Evolutionary conservation across 1,140 invertebrate genomes (phyloP), one percentile per base, ranked within the genome.

Genomic region (Drosophila kanapiae): DNA sequence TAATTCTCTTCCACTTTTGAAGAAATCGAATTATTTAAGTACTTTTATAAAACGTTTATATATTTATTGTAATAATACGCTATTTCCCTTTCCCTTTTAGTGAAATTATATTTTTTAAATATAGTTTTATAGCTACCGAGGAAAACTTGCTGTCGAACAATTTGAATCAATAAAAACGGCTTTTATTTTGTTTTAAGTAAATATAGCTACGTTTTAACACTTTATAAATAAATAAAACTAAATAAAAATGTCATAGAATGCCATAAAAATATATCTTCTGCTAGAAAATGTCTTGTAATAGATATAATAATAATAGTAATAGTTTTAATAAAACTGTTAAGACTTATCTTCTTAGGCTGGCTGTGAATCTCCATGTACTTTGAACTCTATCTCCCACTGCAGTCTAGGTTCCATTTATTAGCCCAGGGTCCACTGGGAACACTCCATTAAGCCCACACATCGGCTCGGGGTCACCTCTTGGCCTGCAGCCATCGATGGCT

Each of bases 401-500:
- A 29, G 37, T 71, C 38, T 27, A 68, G 69, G 38, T 43, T 49
- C 74, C 61, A 76, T 76, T 76, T 76, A 67, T 76, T 53, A 76
- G 72, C 74, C 72, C 40, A 27, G 57, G 37, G 33, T 42, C 48
- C 69, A 54, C n/a, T 13, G 23, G 51, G 40, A 51, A 40, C 72
- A 76, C 74, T 77, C 74, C 74, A 77, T 77, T 77, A 77, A 75
- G 60, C 74, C 74, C 80, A 65, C 57, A 78, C 56, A 76, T 61
- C 40, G 62, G 59, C 79, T 72, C 54, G 27, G 69, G 69, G 68
- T 87, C 83, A 83, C 72, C 67, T 87, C 75, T 83, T 88, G 83
- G 83, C 80, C 80, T 75, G 80, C 51, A 80, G 76, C 69, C 67
- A 59, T 84, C 71, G 78, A 74, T 57, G 74, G 76, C 84, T 90